Evolutionary conservation across 2,888 invertebrate species (phyloP).

Genomic region (Oxycera nigricornis): DNA sequence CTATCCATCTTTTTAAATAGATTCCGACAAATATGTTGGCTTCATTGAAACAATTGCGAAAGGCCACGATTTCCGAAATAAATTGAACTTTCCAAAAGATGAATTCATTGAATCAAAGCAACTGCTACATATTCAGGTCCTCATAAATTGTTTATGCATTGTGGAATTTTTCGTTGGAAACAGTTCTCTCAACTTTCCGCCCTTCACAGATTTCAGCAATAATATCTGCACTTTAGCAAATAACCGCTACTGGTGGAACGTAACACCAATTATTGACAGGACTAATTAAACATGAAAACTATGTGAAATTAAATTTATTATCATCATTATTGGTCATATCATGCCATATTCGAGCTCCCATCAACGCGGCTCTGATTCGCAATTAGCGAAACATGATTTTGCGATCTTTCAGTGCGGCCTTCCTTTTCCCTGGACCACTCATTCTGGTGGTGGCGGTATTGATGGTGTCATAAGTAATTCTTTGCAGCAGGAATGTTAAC

Average conservation of each 20-base stretch:
- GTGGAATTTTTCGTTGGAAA: too few relatives aligned
- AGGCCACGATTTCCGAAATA: too few relatives aligned
- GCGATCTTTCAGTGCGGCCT: constrained; percentile 13
- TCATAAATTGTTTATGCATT: too few relatives aligned
- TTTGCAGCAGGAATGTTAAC: constrained; percentile 27
- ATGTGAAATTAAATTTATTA: constrained; percentile 7
- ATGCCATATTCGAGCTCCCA: neutral
- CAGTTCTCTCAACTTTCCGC: too few relatives aligned
- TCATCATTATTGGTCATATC: neutral
- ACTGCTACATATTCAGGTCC: too few relatives aligned
- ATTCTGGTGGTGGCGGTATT: neutral
- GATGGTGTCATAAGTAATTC: constrained; percentile 17
- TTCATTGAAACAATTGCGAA: too few relatives aligned
- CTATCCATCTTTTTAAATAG: too few relatives aligned
- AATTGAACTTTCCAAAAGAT: too few relatives aligned
- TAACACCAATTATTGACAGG: neutral
- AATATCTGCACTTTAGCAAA: neutral
- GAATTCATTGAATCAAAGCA: too few relatives aligned
- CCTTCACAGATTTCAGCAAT: neutral
- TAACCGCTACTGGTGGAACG: neutral
- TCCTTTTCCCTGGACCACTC: neutral
- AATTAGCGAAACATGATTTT: constrained; percentile 27
- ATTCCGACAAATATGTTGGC: too few relatives aligned
- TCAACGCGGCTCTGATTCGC: neutral
- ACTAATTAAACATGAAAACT: constrained; percentile 15